Percentiles rank a stretch among this genome's conserved stretches.
phyloP scores from a whole-genome alignment of 53 echinoderm and acorn worm genomes.

The Zoroaster sp. region DNA sequence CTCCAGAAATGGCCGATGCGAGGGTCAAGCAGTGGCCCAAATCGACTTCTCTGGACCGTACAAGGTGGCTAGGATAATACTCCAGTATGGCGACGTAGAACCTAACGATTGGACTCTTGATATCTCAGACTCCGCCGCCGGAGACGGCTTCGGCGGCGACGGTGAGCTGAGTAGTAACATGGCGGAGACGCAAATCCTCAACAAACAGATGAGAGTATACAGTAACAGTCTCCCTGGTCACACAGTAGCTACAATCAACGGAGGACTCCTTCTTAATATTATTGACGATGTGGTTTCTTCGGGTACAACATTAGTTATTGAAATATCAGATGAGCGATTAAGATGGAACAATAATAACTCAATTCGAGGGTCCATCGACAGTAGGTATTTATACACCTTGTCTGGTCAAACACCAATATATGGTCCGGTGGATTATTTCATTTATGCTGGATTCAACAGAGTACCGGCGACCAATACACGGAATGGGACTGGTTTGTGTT shows the following conservation, averaged over 20 bases:
- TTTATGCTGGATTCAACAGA: conserved; percentile 93
- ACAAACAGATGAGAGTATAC: conserved; percentile 87
- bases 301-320: conserved; percentile 73
- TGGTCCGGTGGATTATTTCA: conserved; percentile 78
- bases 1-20: conserved; percentile 65
- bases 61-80: conserved; percentile 72
- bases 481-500: conserved; percentile 86
- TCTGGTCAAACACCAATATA: conserved; percentile 76
- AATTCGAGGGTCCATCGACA: conserved; percentile 63
- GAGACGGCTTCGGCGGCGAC: conserved; percentile 92
- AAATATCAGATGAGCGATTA: conserved; percentile 82
- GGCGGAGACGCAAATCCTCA: conserved; percentile 89
- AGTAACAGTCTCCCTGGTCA: conserved; percentile 90
- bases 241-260: conserved; percentile 78
- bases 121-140: conserved; percentile 85
- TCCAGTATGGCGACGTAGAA: conserved; percentile 74
- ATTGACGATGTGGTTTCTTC: conserved; percentile 83
- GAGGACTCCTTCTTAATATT: conserved; percentile 81
- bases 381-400: conserved; percentile 81
- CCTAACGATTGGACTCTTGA: conserved; percentile 93
- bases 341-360: conserved; percentile 86
- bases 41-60: conserved; percentile 88
- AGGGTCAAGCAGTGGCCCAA: conserved; percentile 81
- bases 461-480: conserved; percentile 75
- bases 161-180: conserved; percentile 75